phyloP scores from a whole-genome alignment of 2,888 invertebrate species.

The Sphaerophoria taeniata region DNA sequence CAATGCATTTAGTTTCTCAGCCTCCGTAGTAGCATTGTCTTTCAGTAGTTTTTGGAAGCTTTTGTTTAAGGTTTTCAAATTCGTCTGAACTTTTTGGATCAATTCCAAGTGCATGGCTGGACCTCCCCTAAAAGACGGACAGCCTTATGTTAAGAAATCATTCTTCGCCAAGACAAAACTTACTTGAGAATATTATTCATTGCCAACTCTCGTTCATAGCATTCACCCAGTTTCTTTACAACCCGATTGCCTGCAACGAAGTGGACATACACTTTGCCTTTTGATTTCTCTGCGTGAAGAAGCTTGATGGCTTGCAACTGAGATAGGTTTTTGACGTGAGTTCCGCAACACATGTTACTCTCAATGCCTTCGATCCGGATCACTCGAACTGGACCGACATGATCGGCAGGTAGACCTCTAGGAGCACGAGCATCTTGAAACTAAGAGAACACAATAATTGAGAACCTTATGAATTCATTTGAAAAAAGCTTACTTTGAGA shows the following conservation, averaged over 20 bases:
- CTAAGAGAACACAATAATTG: constrained; percentile 29
- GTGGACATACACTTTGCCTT: constrained; percentile 86
- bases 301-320: constrained; percentile 88
- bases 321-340: constrained; percentile 90
- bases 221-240: constrained; percentile 85
- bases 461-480: neutral
- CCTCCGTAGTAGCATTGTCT: constrained; percentile 89
- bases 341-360: constrained; percentile 94
- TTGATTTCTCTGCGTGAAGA: constrained; percentile 88
- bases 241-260: constrained; percentile 91
- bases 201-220: constrained; percentile 87
- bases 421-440: constrained; percentile 79
- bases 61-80: constrained; percentile 86
- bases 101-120: constrained; percentile 88
- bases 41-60: constrained; percentile 86
- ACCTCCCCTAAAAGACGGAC: constrained; percentile 85
- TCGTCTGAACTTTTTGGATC: constrained; percentile 89
- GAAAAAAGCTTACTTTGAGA: constrained; percentile 78
- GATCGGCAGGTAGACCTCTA: constrained; percentile 91
- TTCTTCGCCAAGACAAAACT: constrained; percentile 76
- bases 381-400: constrained; percentile 89
- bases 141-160: too few relatives aligned
- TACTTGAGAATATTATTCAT: constrained; percentile 89
- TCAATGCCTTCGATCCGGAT: constrained; percentile 91
- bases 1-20: constrained; percentile 84